These are phyloP conservation scores for Palythoa grandis DNA, from an alignment of 92 coral and sea anemone species.

Conservation along the genomic window DNA sequence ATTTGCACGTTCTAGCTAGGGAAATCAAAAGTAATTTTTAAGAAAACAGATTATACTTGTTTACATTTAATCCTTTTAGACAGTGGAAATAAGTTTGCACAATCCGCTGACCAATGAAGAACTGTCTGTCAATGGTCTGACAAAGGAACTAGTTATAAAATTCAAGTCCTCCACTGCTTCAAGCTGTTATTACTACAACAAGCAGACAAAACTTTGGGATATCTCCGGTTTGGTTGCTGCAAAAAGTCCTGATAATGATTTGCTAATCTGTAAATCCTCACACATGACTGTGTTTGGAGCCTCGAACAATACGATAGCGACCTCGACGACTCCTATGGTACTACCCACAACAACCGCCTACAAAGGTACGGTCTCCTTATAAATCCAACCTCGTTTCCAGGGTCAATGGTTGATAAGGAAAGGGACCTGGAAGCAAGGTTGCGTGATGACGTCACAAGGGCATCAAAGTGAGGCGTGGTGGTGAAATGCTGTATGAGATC, in stretches of 20 bases:
- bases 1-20: no score
- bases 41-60: not conserved
- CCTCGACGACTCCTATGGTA: not conserved
- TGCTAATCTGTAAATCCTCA: not conserved
- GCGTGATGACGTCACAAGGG: no score
- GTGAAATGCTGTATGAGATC: no score
- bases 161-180: slow-evolving; percentile 16
- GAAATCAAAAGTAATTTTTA: no score
- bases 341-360: not conserved
- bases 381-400: not conserved
- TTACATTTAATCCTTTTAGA: not conserved
- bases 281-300: slow-evolving; percentile 47
- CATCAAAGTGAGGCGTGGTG: no score
- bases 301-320: slow-evolving; percentile 5
- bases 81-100: slow-evolving; percentile 11
- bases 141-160: slow-evolving; percentile 3
- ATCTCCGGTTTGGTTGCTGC: not conserved
- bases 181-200: slow-evolving; percentile 26
- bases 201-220: slow-evolving; percentile 21
- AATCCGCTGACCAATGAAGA: slow-evolving; percentile 5
- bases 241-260: not conserved
- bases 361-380: not conserved
- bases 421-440: not conserved
- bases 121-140: not conserved
- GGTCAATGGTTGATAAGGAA: not conserved